These are phyloP conservation scores for Myotis pilosus DNA, from an alignment of 2,797 vertebrate genomes.

Conservation along the genomic window DNA sequence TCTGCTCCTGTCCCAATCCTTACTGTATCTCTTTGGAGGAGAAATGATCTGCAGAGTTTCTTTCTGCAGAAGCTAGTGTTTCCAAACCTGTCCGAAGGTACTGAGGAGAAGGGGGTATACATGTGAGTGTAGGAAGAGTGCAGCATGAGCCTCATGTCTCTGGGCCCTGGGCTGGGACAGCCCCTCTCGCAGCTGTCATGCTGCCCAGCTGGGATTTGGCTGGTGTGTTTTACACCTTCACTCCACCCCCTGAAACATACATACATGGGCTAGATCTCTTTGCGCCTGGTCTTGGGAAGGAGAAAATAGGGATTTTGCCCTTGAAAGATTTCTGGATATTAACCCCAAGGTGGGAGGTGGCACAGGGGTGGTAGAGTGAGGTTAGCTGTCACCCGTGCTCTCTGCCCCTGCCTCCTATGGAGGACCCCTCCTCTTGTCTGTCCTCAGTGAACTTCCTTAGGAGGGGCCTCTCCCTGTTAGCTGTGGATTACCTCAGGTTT, in stretches of 20 bases:
- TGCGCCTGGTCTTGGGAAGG: conserved; percentile 27
- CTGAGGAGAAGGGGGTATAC: conserved; percentile 54
- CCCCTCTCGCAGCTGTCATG: conserved; percentile 74
- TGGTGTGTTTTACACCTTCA: conserved; percentile 49
- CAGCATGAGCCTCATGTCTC: conserved; percentile 17
- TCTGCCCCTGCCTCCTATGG: not conserved
- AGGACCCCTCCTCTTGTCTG: not conserved
- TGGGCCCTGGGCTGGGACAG: conserved; percentile 58
- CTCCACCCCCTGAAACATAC: conserved; percentile 8
- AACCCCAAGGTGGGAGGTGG: conserved; percentile 10
- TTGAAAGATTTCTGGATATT: conserved; percentile 47
- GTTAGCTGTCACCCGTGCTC: conserved; percentile 38
- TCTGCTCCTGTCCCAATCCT: not conserved
- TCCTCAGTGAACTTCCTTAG: not conserved
- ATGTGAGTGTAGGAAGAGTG: not conserved
- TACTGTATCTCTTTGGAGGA: not conserved
- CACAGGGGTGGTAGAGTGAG: not conserved
- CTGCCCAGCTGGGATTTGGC: conserved; percentile 68
- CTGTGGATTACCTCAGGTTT: conserved; percentile 13
- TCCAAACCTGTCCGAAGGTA: conserved; percentile 33
- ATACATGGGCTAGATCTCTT: conserved; percentile 24
- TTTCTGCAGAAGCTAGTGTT: conserved; percentile 42
- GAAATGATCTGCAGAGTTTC: conserved; percentile 40
- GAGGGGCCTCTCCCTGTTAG: not conserved
- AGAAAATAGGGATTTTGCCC: conserved; percentile 36